Evolutionary conservation across 2,888 invertebrate genomes (phyloP).

Genomic region (Notodonta dromedarius): DNA sequence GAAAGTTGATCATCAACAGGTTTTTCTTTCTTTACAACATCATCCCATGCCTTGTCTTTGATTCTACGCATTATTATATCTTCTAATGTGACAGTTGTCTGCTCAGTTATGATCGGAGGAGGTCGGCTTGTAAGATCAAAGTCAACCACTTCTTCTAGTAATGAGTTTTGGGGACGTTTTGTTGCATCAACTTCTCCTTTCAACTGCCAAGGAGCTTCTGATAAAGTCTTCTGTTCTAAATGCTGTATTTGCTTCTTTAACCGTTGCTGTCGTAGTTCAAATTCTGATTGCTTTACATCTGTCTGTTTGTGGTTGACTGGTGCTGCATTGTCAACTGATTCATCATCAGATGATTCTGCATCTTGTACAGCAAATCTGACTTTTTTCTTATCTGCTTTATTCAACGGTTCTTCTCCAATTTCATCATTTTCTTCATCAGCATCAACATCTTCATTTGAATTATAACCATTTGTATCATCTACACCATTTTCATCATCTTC

Average conservation of each 20-base stretch:
- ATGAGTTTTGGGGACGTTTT: slow-evolving; percentile 94
- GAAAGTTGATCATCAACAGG: slow-evolving; percentile 92
- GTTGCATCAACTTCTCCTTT: slow-evolving; percentile 94
- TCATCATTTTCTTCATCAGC: slow-evolving; percentile 27
- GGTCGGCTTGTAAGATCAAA: slow-evolving; percentile 93
- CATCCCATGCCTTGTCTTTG: slow-evolving; percentile 97
- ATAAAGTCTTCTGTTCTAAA: slow-evolving; percentile 89
- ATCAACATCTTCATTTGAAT: slow-evolving; percentile 26
- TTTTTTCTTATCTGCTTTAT: slow-evolving; percentile 47
- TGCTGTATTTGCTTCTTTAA: slow-evolving; percentile 87
- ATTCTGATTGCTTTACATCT: slow-evolving; percentile 85
- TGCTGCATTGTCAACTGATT: slow-evolving; percentile 46
- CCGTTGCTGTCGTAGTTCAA: slow-evolving; percentile 90
- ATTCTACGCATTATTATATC: slow-evolving; percentile 96
- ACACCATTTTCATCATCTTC: slow-evolving; percentile 50
- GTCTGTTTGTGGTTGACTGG: slow-evolving; percentile 30
- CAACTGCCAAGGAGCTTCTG: slow-evolving; percentile 96
- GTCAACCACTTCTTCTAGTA: slow-evolving; percentile 95
- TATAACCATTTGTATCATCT: slow-evolving; percentile 26
- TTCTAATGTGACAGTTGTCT: slow-evolving; percentile 94
- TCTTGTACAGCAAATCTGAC: slow-evolving; percentile 58
- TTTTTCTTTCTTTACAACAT: slow-evolving; percentile 94
- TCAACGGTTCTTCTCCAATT: slow-evolving; percentile 21
- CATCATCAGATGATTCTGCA: slow-evolving; percentile 45
- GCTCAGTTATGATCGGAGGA: slow-evolving; percentile 96